Percentiles rank a stretch among this genome's conserved stretches.
phyloP scores from a whole-genome alignment of 2,797 vertebrate species.

The Danio choprae region DNA sequence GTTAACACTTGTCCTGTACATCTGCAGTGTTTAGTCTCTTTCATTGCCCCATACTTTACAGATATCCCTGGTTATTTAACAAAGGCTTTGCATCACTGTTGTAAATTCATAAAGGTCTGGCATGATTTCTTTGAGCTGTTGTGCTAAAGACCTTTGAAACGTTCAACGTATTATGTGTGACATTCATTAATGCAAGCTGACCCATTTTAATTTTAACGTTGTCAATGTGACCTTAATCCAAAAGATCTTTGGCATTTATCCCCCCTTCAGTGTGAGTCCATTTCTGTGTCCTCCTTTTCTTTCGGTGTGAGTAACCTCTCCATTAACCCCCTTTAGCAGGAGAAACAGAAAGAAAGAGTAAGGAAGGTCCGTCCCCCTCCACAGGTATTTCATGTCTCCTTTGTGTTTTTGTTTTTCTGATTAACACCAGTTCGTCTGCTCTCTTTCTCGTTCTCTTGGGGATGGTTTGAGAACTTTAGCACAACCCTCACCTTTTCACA shows the following conservation, averaged over 20 bases:
- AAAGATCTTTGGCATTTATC: constrained; percentile 56
- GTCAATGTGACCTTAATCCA: neutral
- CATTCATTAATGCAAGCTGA: neutral
- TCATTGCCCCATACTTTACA: constrained; percentile 5
- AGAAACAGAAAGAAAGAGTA: constrained; percentile 88
- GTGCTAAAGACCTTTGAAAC: constrained; percentile 30
- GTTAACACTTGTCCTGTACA: constrained; percentile 9
- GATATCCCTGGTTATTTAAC: constrained; percentile 14
- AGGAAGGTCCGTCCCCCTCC: constrained; percentile 81
- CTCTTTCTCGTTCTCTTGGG: constrained; percentile 24
- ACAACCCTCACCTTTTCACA: constrained; percentile 39
- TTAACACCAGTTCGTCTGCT: constrained; percentile 36
- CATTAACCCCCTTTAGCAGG: constrained; percentile 85
- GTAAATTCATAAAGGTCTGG: constrained; percentile 38
- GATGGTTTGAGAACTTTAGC: constrained; percentile 25
- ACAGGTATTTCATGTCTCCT: constrained; percentile 86
- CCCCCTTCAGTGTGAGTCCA: constrained; percentile 41
- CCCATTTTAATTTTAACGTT: neutral
- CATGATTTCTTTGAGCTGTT: constrained; percentile 14
- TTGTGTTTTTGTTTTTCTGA: constrained; percentile 45
- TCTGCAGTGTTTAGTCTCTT: neutral
- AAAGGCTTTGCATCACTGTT: constrained; percentile 10
- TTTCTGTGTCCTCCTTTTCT: constrained; percentile 47
- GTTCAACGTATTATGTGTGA: neutral
- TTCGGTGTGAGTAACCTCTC: constrained; percentile 58